A percentile compares a stretch with the other conserved stretches of the same genome.
phyloP scores from a whole-genome alignment of 2,797 vertebrate genomes.

The Oophaga sylvatica region DNA sequence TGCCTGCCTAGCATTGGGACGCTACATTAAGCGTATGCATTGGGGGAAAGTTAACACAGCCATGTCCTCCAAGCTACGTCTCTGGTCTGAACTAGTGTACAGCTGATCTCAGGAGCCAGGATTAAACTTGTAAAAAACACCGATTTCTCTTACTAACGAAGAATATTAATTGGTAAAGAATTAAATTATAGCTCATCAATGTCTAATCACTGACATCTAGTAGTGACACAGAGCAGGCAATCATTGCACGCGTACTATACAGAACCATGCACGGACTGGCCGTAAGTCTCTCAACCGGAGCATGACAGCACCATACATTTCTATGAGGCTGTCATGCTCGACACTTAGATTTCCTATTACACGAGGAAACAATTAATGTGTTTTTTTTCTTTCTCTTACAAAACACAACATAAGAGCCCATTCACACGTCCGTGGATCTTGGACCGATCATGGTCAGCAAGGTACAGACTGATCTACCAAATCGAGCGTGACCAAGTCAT shows the following conservation, averaged over 20 bases:
- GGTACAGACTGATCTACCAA: too few relatives aligned
- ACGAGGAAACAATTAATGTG: background rate
- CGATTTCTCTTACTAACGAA: background rate
- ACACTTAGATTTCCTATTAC: background rate
- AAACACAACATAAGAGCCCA: background rate
- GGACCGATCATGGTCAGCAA: too few relatives aligned
- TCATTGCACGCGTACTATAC: background rate
- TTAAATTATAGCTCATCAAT: background rate
- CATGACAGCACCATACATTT: too few relatives aligned
- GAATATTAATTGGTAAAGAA: background rate
- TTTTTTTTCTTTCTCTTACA: background rate
- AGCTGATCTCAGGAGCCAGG: too few relatives aligned
- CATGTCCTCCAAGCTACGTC: background rate
- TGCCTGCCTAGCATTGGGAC: background rate
- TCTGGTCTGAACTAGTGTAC: background rate
- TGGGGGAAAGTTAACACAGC: conserved; percentile 7
- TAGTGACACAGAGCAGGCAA: background rate
- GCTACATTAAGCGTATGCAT: background rate
- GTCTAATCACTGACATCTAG: background rate
- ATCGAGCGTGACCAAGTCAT: too few relatives aligned
- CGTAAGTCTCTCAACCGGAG: too few relatives aligned
- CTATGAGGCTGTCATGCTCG: too few relatives aligned
- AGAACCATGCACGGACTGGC: background rate
- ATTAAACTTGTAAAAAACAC: background rate
- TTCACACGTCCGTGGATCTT: too few relatives aligned